These are phyloP conservation scores for Bergia sp. DNA, from an alignment of 92 coral and sea anemone species.

Conservation along the genomic window DNA sequence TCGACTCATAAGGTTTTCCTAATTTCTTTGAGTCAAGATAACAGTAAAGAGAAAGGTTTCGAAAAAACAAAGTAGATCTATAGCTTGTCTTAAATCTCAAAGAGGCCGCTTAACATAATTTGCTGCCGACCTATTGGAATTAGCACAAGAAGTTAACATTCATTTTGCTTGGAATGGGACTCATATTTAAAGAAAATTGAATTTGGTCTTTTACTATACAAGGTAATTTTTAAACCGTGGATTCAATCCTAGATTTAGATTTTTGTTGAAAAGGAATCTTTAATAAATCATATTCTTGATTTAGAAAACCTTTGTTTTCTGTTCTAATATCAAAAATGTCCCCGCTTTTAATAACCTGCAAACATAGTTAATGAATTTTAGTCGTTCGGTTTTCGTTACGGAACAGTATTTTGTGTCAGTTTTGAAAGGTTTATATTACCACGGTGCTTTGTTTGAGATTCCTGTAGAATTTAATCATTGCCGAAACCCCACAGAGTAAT, in stretches of 20 bases:
- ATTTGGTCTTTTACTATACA: not conserved
- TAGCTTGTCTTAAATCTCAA: constrained; percentile 7
- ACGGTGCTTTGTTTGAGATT: not conserved
- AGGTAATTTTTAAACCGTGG: not conserved
- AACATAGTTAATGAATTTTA: not conserved
- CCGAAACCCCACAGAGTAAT: constrained; percentile 20
- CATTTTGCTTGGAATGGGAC: not conserved
- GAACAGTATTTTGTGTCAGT: not conserved
- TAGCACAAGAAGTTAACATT: not conserved
- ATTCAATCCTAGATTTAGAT: not conserved
- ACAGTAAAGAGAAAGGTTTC: not conserved
- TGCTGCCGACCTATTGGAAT: not conserved
- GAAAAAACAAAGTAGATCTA: not conserved
- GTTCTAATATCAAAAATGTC: not conserved
- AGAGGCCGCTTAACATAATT: constrained; percentile 8
- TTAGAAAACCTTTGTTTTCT: not conserved
- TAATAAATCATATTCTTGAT: not conserved
- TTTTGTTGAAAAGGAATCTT: not conserved
- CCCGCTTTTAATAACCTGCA: not conserved
- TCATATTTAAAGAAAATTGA: not conserved
- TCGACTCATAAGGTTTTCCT: not conserved
- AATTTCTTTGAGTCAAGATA: constrained; percentile 13
- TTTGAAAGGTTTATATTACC: not conserved
- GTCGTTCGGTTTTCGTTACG: not conserved
- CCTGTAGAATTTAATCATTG: constrained; percentile 19